Base-by-base conservation (phyloP, 1,140 invertebrate genomes). In the Drosophila carrolli region DNA sequence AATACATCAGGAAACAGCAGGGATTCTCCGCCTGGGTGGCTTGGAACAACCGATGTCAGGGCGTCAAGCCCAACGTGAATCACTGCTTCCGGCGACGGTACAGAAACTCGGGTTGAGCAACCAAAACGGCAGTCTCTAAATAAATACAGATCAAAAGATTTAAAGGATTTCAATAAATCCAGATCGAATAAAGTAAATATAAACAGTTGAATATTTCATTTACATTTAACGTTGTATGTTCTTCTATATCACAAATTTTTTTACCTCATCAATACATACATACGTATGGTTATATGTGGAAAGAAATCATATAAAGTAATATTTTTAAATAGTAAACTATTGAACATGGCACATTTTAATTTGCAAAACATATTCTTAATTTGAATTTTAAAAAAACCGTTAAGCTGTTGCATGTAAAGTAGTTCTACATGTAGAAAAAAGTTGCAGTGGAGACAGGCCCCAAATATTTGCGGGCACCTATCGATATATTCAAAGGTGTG, bases 11-110 rank as follows among this genome's bases (percentile, higher is more conserved):
- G 11, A 62, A 54, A 4, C 75, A 89, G 37, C 90, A 96, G 73
- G 95, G 95, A 23, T 96, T 95, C 86, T 93, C 94, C n/a, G 96
- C 96, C 0, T 96, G 96, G 96, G 94, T 94, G 7, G 95, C 95
- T 3, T 96, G 95, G 85, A 93, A 80, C 14, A 84, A 86, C 14
- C 91, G 93, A 51, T 90, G 85, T 13, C 86, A 90, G 57, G 88
- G 86, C 7, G 55, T 62, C 0, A 90, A 90, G 47, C 73, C 82
- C 16, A 83, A 54, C 58, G 74, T 90, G 7, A 72, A 37, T 6
- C 73, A 90, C 51, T 90, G 86, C 35, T 90, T 90, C 40, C 73
- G 40, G 27, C 48, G 57, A 11, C 23, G 74, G 3, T 29, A 77
- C 38, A 68, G 73, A 16, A 77, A 61, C n/a, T 77, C 74, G 1